phyloP scores from a whole-genome alignment of 2,113 vertebrate genomes.

The Oreocharis arfaki region DNA sequence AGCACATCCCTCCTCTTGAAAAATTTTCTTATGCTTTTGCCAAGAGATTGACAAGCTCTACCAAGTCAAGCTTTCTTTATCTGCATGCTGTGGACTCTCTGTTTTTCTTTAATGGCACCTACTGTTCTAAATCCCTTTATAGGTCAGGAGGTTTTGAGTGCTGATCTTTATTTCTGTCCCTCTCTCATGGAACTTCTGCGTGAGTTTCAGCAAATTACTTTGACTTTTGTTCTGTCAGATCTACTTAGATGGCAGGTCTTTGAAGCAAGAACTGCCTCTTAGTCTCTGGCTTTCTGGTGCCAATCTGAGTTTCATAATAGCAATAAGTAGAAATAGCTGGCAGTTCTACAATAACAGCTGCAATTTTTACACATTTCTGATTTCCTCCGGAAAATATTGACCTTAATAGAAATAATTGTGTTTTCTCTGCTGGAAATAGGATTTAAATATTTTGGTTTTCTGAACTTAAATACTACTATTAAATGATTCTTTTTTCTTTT shows the following conservation, averaged over 20 bases:
- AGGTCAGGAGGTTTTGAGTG: constrained; percentile 9
- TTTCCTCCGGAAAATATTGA: not conserved
- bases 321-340: not conserved
- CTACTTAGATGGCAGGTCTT: not conserved
- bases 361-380: not conserved
- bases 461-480: not conserved
- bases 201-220: constrained; percentile 23
- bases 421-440: not conserved
- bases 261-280: not conserved
- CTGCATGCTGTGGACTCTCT: not conserved
- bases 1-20: constrained; percentile 20
- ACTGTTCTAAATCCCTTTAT: not conserved
- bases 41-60: constrained; percentile 13
- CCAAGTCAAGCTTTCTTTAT: not conserved
- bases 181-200: not conserved
- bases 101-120: not conserved
- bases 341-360: not conserved
- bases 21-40: not conserved
- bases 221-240: not conserved
- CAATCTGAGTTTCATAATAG: not conserved
- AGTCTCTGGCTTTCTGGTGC: not conserved
- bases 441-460: not conserved
- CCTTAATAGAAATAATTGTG: not conserved
- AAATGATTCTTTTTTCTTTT: not conserved
- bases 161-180: constrained; percentile 4